Evolutionary conservation across 92 coral and sea anemone species (phyloP).

Genomic region (Phymanthus crucifer): DNA sequence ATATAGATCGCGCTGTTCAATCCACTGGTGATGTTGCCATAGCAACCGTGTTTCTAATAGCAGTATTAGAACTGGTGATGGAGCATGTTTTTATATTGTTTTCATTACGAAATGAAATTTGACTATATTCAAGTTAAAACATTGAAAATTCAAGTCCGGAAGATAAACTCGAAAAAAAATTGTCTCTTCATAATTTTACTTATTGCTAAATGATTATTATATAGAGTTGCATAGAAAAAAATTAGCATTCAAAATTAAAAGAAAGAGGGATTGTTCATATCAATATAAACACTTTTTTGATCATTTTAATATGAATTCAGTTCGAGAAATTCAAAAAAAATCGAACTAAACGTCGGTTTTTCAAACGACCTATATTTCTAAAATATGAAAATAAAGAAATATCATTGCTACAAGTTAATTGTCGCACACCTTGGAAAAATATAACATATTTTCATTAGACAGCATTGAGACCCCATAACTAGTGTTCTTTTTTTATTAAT

Average conservation of each 20-base stretch:
- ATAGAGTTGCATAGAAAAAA: not conserved
- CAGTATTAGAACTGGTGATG: not conserved
- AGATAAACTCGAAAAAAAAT: not conserved
- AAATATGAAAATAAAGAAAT: too few relatives aligned
- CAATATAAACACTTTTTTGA: too few relatives aligned
- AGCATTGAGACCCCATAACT: not conserved
- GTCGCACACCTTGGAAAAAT: not conserved
- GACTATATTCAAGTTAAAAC: not conserved
- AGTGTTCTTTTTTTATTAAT: not conserved
- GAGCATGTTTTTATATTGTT: not conserved
- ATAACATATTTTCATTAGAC: not conserved
- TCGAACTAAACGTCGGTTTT: too few relatives aligned
- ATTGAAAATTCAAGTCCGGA: not conserved
- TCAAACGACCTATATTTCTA: too few relatives aligned
- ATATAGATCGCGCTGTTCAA: not conserved
- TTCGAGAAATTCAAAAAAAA: not conserved
- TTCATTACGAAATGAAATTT: not conserved
- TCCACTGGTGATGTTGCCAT: conserved; percentile 8
- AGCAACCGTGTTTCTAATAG: not conserved
- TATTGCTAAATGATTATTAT: not conserved
- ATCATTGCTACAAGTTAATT: not conserved
- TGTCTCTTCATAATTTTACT: not conserved
- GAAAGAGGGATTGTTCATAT: too few relatives aligned
- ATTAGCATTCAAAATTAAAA: not conserved
- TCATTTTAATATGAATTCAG: not conserved